phyloP scores from a whole-genome alignment of 2,113 vertebrate species.

The Aptenodytes forsteri region DNA sequence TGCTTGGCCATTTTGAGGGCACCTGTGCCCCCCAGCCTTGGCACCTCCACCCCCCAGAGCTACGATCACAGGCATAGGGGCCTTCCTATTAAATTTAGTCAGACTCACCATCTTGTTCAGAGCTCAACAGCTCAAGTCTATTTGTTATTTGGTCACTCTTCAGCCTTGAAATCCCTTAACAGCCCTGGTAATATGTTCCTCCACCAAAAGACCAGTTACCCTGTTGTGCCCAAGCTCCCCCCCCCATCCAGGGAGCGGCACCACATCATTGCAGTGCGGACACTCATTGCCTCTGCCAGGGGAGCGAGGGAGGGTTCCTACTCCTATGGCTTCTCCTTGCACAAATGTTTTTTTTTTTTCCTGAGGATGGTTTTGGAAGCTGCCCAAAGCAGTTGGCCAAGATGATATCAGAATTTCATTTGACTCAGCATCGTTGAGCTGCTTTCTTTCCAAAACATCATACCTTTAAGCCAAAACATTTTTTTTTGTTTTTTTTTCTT shows the following conservation, averaged over 20 bases:
- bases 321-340: background rate
- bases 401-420: background rate
- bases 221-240: background rate
- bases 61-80: background rate
- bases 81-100: background rate
- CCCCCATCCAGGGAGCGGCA: background rate
- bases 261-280: accelerated
- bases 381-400: background rate
- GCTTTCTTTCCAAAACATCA: background rate
- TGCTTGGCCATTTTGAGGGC: background rate
- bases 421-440: background rate
- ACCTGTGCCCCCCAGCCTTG: background rate
- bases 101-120: background rate
- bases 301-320: background rate
- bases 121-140: background rate
- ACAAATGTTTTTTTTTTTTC: accelerated
- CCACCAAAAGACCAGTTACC: background rate
- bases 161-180: background rate
- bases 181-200: background rate
- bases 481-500: background rate
- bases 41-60: background rate
- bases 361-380: background rate
- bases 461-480: background rate
- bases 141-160: background rate
- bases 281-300: background rate